These are phyloP conservation scores for crab-eating macaque (Macaca fascicularis) DNA, from an alignment of 2,113 vertebrate genomes.

Conservation along the genomic window T2T-MFA8v1.1 NC_088378.1:8495501-8496000, in stretches of 20 bases:
- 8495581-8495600: background rate
- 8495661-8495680: background rate
- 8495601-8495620: background rate
- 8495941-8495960: background rate
- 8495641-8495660: background rate
- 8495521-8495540: constrained; percentile 10
- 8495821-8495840: background rate
- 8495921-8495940: background rate
- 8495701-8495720: no score
- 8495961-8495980: no score
- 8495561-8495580: background rate
- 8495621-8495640: background rate
- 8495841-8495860: background rate
- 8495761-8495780: background rate
- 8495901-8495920: background rate
- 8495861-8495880: background rate
- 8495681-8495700: background rate
- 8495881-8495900: background rate
- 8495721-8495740: background rate
- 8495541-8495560: background rate
- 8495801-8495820: background rate
- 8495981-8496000: no score
- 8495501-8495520: background rate
- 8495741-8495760: background rate
- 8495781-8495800: fast-evolving